A percentile compares a stretch with the other conserved stretches of the same genome.
These are phyloP conservation scores for Seriola rivoliana DNA, from an alignment of 2,113 vertebrate species.

Conservation along the genomic window DNA sequence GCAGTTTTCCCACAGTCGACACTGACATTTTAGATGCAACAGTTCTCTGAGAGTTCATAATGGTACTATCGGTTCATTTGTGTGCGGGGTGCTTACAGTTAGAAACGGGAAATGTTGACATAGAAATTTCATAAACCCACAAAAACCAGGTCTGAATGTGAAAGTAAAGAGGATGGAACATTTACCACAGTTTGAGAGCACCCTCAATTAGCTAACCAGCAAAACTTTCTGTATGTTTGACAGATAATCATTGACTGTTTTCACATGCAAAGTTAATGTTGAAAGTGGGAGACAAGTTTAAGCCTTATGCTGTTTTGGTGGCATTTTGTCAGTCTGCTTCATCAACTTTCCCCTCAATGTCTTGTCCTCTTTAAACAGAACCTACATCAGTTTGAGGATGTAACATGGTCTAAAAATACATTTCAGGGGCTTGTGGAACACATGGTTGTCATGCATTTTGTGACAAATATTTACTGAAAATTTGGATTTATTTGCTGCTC, in stretches of 20 bases:
- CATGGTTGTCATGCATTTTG: neutral
- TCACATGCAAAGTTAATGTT: neutral
- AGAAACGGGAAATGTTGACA: constrained; percentile 33
- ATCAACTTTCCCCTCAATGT: neutral
- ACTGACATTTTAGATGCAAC: constrained; percentile 27
- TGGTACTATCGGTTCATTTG: neutral
- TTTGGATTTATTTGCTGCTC: neutral
- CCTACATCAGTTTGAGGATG: neutral
- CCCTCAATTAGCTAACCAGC: neutral
- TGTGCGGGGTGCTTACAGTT: constrained; percentile 38
- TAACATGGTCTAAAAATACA: neutral
- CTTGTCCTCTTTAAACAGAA: constrained; percentile 1
- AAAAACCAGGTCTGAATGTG: constrained; percentile 6
- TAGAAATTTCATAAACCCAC: constrained; percentile 15
- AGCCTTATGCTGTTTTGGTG: neutral
- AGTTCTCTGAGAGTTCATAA: constrained; percentile 18
- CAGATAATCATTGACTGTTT: neutral
- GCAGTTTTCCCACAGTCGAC: neutral
- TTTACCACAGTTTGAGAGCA: constrained; percentile 10
- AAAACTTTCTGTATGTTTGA: neutral
- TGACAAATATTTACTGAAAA: neutral
- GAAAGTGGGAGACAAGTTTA: neutral
- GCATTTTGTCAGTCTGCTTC: neutral
- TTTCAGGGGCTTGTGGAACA: neutral
- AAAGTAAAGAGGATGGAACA: constrained; percentile 16